Percentiles rank a stretch among this genome's conserved stretches.
Conservation (phyloP, 2,797 vertebrate species). For the Dromococcyx pavoninus region DNA sequence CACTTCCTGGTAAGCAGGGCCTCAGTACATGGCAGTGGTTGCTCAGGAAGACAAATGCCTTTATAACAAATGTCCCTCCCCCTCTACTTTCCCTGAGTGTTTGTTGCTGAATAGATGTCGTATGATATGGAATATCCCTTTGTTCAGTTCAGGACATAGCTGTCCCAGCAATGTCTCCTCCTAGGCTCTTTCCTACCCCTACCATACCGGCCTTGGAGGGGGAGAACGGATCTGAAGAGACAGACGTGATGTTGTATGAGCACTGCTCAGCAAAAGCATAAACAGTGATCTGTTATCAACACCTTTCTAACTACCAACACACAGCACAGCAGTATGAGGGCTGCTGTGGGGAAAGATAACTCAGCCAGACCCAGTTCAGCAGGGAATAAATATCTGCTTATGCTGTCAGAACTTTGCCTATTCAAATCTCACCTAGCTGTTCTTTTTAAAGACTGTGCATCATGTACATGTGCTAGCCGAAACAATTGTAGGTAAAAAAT, state of each 20-base stretch:
- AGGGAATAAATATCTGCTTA: background rate
- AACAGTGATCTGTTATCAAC: background rate
- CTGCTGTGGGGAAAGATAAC: background rate
- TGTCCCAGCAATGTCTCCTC: background rate
- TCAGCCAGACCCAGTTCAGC: background rate
- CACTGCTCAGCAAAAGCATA: background rate
- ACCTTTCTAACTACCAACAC: background rate
- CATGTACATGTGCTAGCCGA: background rate
- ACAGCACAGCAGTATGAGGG: background rate
- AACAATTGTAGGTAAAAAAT: background rate
- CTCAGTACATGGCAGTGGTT: fast-evolving
- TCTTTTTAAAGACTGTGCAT: background rate
- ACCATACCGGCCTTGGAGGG: background rate
- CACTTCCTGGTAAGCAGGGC: background rate
- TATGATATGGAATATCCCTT: background rate
- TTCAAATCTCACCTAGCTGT: background rate
- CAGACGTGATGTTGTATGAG: background rate
- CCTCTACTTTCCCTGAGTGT: background rate
- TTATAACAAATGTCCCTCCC: background rate
- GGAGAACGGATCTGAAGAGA: background rate
- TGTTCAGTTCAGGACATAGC: background rate
- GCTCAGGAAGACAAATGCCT: background rate
- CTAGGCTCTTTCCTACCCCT: background rate
- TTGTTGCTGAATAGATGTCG: background rate
- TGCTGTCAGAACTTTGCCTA: background rate